Evolutionary conservation across 2,113 vertebrate genomes (phyloP).

Genomic region (Pontoporia blainvillei): DNA sequence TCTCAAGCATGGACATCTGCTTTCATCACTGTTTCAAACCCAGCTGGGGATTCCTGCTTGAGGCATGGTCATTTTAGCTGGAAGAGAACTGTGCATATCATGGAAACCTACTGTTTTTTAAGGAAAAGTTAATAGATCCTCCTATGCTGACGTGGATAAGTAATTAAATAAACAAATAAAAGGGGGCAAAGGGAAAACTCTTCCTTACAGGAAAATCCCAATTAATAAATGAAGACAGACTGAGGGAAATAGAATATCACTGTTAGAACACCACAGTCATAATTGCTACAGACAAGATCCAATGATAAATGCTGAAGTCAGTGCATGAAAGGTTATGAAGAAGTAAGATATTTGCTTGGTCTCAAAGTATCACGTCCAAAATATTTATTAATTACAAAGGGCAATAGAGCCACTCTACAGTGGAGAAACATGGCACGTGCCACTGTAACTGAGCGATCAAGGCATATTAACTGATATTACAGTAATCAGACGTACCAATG

Average conservation of each 20-base stretch:
- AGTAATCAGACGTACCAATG: not conserved
- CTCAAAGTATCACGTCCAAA: not conserved
- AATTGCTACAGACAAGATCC: not conserved
- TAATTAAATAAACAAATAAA: not conserved
- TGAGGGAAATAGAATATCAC: not conserved
- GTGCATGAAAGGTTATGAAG: not conserved
- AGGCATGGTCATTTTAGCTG: not conserved
- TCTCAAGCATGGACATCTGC: not conserved
- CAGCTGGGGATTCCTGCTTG: not conserved
- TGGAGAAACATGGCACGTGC: not conserved
- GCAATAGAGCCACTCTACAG: not conserved
- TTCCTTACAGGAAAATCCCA: not conserved
- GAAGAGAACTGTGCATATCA: not conserved
- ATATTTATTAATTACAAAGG: not conserved
- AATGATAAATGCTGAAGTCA: not conserved
- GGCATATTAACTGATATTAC: not conserved
- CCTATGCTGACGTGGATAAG: not conserved
- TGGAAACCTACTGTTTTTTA: not conserved
- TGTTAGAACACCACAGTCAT: not conserved
- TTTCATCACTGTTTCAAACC: not conserved
- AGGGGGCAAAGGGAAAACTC: not conserved
- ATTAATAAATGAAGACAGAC: not conserved
- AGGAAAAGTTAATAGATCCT: not conserved
- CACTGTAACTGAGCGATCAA: not conserved
- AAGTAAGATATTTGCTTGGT: not conserved